Evolutionary conservation across 2,888 invertebrate species (phyloP).

Genomic region (Scaeva pyrastri): DNA sequence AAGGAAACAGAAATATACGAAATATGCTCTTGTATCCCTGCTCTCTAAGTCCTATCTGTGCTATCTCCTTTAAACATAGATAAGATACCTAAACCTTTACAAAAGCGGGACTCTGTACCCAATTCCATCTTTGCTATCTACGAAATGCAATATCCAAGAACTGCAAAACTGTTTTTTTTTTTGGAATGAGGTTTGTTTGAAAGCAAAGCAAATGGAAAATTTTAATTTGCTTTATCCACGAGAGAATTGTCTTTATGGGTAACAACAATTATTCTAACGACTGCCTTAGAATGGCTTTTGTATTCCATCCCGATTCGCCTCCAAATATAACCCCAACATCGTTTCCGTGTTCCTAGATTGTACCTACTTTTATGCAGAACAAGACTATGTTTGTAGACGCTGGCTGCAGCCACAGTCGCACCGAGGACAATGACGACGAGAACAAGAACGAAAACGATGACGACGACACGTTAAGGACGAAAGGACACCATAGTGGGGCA

Average conservation of each 20-base stretch:
- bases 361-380: slow-evolving; percentile 1
- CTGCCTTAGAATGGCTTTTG: slow-evolving; percentile 59
- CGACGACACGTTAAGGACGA: background rate
- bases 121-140: too few relatives aligned
- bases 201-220: slow-evolving; percentile 62
- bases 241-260: slow-evolving; percentile 68
- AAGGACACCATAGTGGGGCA: too few relatives aligned
- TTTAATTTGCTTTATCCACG: slow-evolving; percentile 69
- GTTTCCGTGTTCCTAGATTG: background rate
- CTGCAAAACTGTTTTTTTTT: background rate
- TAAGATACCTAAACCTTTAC: too few relatives aligned
- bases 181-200: slow-evolving; percentile 31
- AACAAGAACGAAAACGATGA: background rate
- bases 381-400: background rate
- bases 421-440: background rate
- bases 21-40: too few relatives aligned
- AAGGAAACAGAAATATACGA: too few relatives aligned
- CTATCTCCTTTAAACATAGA: too few relatives aligned
- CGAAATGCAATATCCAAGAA: background rate
- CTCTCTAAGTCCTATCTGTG: too few relatives aligned
- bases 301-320: slow-evolving; percentile 28
- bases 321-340: slow-evolving; percentile 4
- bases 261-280: slow-evolving; percentile 72
- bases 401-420: too few relatives aligned
- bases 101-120: too few relatives aligned